Evolutionary conservation across 1,140 invertebrate genomes (phyloP).

Genomic region (Drosophila mojavensis): DNA sequence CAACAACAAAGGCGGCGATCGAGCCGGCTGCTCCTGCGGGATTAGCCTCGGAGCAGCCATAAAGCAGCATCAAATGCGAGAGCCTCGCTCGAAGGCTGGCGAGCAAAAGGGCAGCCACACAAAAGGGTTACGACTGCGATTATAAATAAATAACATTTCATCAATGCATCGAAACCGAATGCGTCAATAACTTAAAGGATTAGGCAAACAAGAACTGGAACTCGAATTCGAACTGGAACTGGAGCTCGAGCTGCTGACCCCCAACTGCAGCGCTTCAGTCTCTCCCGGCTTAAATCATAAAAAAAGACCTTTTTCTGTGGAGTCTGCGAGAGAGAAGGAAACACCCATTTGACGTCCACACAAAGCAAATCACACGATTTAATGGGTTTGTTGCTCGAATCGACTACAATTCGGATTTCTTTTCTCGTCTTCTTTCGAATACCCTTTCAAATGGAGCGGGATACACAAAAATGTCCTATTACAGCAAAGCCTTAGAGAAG

Average conservation of each 20-base stretch:
- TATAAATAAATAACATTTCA: conserved; percentile 82
- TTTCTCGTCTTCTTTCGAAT: not conserved
- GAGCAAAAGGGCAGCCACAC: conserved; percentile 6
- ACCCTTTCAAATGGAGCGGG: not conserved
- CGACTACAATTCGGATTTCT: not conserved
- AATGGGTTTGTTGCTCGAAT: conserved; percentile 58
- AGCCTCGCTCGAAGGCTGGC: not conserved
- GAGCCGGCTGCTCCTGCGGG: conserved; percentile 57
- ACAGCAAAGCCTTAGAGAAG: too few relatives aligned
- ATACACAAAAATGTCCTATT: too few relatives aligned
- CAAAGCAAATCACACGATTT: conserved; percentile 82
- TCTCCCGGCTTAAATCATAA: conserved; percentile 71
- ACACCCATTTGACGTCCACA: conserved; percentile 66
- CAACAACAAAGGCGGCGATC: conserved; percentile 40
- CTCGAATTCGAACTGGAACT: not conserved
- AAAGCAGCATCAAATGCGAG: conserved; percentile 42
- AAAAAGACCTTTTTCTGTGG: conserved; percentile 26
- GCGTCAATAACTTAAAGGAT: conserved; percentile 80
- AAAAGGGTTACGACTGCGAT: conserved; percentile 56
- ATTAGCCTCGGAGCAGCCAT: conserved; percentile 61
- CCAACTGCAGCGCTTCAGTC: conserved; percentile 14
- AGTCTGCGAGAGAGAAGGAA: conserved; percentile 31
- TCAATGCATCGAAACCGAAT: conserved; percentile 63
- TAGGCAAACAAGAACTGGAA: conserved; percentile 49
- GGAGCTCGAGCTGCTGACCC: conserved; percentile 14